phyloP scores from a whole-genome alignment of 2,113 vertebrate species.

The Archocentrus centrarchus region DNA sequence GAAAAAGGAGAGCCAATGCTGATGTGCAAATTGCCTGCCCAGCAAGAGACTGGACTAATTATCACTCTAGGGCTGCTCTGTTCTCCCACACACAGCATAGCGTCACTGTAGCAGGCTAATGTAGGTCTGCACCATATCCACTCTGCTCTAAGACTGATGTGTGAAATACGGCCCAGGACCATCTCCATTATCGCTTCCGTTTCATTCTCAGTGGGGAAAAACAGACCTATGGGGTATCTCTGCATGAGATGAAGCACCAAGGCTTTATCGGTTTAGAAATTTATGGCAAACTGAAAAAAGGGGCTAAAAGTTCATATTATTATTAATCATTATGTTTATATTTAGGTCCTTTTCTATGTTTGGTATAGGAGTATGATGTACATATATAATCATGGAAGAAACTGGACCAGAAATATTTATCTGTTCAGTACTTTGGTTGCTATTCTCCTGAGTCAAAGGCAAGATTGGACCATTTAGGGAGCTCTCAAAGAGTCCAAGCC shows the following conservation, averaged over 20 bases:
- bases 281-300: not conserved
- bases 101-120: slow-evolving; percentile 43
- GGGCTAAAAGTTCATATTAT: not conserved
- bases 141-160: slow-evolving; percentile 44
- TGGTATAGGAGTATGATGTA: not conserved
- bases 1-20: slow-evolving; percentile 30
- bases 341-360: not conserved
- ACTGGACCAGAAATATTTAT: not conserved
- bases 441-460: not conserved
- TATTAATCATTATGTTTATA: not conserved
- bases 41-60: slow-evolving; percentile 69
- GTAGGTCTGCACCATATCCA: slow-evolving; percentile 54
- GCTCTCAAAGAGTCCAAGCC: not conserved
- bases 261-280: not conserved
- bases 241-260: not conserved
- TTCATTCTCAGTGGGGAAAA: slow-evolving; percentile 16
- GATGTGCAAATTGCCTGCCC: slow-evolving; percentile 59
- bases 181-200: slow-evolving; percentile 28
- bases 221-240: not conserved
- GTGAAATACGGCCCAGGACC: slow-evolving; percentile 24
- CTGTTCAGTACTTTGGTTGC: too few relatives aligned
- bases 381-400: not conserved
- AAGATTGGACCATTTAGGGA: not conserved
- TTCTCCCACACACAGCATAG: slow-evolving; percentile 51
- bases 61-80: slow-evolving; percentile 68